Percentiles rank a stretch among this genome's conserved stretches.
Conservation (phyloP, 2,113 vertebrate species). For the Prochilodus magdalenae region DNA sequence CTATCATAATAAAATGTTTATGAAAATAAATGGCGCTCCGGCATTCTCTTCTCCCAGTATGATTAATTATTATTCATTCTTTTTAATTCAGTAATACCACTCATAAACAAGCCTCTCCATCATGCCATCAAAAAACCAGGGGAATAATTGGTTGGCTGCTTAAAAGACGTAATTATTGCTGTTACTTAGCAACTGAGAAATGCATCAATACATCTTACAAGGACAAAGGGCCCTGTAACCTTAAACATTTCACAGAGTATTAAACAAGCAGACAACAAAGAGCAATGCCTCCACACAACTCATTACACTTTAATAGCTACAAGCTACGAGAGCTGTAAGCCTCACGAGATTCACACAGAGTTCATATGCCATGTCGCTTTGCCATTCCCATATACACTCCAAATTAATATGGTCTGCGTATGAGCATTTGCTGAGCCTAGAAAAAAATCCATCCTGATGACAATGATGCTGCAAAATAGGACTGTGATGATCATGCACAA, state of each 20-base stretch:
- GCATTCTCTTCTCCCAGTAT: constrained; percentile 36
- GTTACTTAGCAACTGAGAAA: constrained; percentile 62
- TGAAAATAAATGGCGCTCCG: constrained; percentile 36
- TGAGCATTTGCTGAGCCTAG: neutral
- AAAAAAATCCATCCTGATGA: constrained; percentile 15
- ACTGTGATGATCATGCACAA: constrained; percentile 14
- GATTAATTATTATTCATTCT: constrained; percentile 56
- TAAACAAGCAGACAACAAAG: constrained; percentile 50
- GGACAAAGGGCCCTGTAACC: constrained; percentile 50
- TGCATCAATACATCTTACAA: constrained; percentile 52
- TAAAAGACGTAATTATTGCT: constrained; percentile 56
- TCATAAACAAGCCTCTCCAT: constrained; percentile 55
- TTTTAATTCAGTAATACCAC: constrained; percentile 53
- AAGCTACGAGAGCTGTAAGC: constrained; percentile 6
- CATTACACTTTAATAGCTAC: constrained; percentile 25
- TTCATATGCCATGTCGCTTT: constrained; percentile 17
- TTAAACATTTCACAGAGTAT: constrained; percentile 44
- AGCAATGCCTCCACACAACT: constrained; percentile 32
- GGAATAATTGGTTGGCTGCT: constrained; percentile 59
- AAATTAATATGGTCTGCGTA: neutral
- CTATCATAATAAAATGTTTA: constrained; percentile 42
- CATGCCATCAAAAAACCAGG: constrained; percentile 44
- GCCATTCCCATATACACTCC: constrained; percentile 19
- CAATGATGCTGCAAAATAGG: constrained; percentile 23
- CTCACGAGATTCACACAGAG: neutral